A percentile compares a stretch with the other conserved stretches of the same genome.
phyloP scores from a whole-genome alignment of 2,888 invertebrate species.

The Caenorhabditis uteleia region DNA sequence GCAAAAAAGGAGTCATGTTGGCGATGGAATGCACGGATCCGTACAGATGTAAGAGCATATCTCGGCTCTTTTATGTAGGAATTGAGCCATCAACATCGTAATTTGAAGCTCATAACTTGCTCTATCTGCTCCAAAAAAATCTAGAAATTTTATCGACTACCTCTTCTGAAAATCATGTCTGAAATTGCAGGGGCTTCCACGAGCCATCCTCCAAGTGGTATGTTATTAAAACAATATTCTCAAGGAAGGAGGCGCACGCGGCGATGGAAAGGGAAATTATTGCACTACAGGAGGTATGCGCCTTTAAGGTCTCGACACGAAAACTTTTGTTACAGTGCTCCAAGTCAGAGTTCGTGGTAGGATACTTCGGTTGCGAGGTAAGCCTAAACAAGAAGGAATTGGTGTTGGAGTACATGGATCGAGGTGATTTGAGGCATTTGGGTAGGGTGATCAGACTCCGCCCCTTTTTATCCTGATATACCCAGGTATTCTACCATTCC shows the following conservation, averaged over 20 bases:
- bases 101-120: too few species aligned
- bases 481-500: conserved; percentile 14
- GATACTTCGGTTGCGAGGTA: conserved; percentile 27
- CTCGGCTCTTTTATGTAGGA: too few species aligned
- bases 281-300: too few species aligned
- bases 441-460: too few species aligned
- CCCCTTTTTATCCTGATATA: too few species aligned
- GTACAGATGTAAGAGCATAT: conserved; percentile 24
- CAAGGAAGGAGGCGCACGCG: conserved; percentile 13
- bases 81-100: too few species aligned
- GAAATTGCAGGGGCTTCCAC: conserved; percentile 18
- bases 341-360: conserved; percentile 25
- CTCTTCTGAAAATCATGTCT: background rate
- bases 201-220: conserved; percentile 29
- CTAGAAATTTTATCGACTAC: too few species aligned
- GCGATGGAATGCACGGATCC: conserved; percentile 24
- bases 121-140: too few species aligned
- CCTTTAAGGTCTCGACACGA: too few species aligned
- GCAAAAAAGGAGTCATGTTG: conserved; percentile 22
- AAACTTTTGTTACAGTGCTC: conserved; percentile 14
- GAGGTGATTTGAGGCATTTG: conserved; percentile 23
- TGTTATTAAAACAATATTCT: conserved; percentile 32
- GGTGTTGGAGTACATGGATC: conserved; percentile 31
- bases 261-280: conserved; percentile 31
- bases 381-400: conserved; percentile 14